Base-by-base conservation (phyloP, 2,113 vertebrate genomes). In the Chascanopsetta lugubris region DNA sequence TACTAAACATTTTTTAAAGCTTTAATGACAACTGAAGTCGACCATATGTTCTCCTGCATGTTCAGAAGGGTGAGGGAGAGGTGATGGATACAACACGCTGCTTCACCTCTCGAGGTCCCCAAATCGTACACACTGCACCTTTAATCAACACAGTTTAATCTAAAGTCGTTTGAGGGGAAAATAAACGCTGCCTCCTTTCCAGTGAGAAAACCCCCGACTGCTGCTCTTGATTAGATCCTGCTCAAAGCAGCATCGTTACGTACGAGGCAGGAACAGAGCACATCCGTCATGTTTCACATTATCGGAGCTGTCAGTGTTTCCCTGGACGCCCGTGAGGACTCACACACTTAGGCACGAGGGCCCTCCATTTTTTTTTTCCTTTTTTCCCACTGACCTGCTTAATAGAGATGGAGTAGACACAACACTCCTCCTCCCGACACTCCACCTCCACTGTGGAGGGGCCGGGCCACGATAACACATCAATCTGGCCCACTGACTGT, bases 331-430 rank as follows among this genome's bases (percentile, higher is more conserved):
- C 60, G 56, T 22, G 61, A 80, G 66, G 57, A 63, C 79, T 80
- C 77, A 36, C 45, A 59, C 68, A 70, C 60, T 84, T 77, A 56
- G 50, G 34, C 69, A 78, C 25, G 49, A 85, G 84, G 60, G 66
- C 77, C 78, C 74, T 87, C 65, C 45, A 75, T 81, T 72, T 66
- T 61, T 71, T 64, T 30, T 30, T 30, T 30, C 8, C 8, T 30
- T 30, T 30, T 30, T 30, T 30, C 8, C 5, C 8, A 32, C 62
- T 69, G 75, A 82, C 75, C 73, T 85, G 68, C 69, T 80, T 75
- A 74, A 86, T 86, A 72, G 72, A 84, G 84, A 82, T 76, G 30
- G 62, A 84, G 80, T 63, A 81, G 78, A 79, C 72, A 38, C 80
- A 84, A 71, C 61, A 84, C 78, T 74, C 27, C 63, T 80, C 51